Conservation (phyloP, 2,797 vertebrate genomes). For the Phalanger gymnotis region DNA sequence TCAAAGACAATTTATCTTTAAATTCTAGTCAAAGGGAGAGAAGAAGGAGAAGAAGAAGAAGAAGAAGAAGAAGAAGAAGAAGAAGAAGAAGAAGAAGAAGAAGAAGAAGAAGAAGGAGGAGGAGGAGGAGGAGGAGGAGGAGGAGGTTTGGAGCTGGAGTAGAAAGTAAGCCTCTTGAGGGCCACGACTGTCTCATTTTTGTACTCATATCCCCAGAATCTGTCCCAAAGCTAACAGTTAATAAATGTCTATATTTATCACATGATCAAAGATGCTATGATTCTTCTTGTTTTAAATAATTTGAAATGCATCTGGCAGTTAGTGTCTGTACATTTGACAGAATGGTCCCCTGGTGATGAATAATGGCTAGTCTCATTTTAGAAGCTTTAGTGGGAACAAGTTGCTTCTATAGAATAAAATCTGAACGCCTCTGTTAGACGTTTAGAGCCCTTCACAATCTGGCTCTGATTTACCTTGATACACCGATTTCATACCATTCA, state of each 20-base stretch:
- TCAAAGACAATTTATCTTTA: not conserved
- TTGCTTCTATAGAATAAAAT: not conserved
- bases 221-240: not conserved
- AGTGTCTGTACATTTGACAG: not conserved
- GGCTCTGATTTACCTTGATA: not conserved
- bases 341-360: not conserved
- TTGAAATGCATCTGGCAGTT: not conserved
- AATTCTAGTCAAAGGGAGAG: not conserved
- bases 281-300: not conserved
- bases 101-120: no score
- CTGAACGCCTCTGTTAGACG: not conserved
- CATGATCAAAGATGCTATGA: not conserved
- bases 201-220: not conserved
- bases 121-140: no score
- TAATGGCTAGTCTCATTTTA: not conserved
- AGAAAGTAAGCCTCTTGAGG: not conserved
- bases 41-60: accelerated
- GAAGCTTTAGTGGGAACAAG: not conserved
- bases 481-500: not conserved
- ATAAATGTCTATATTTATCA: not conserved
- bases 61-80: no score
- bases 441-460: not conserved
- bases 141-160: not conserved
- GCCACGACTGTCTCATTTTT: not conserved
- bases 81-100: no score